Evolutionary conservation across 92 coral and sea anemone genomes (phyloP).

Genomic region (Pocillopora grandis): DNA sequence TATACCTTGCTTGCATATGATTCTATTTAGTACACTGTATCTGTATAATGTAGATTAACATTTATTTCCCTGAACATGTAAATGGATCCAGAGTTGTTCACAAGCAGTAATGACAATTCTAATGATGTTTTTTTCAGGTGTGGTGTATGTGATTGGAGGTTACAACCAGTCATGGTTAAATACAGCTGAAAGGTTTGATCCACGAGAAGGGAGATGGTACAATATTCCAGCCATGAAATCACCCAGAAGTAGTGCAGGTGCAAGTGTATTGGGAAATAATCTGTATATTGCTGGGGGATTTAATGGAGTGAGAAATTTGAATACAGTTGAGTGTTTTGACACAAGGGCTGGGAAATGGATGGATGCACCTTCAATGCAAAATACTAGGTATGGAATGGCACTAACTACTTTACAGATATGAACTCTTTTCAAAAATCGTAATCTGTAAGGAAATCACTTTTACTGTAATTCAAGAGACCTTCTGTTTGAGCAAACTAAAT

Average conservation of each 20-base stretch:
- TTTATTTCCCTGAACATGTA: no score
- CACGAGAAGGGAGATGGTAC: conserved; percentile 81
- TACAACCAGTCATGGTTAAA: conserved; percentile 66
- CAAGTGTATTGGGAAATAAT: conserved; percentile 54
- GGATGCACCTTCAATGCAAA: conserved; percentile 62
- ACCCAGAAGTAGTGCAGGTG: conserved; percentile 71
- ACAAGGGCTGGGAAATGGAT: conserved; percentile 66
- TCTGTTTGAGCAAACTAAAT: no score
- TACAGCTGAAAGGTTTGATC: conserved; percentile 76
- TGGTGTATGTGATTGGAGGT: conserved; percentile 79
- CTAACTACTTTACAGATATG: conserved; percentile 43
- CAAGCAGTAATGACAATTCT: no score
- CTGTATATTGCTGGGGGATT: conserved; percentile 74
- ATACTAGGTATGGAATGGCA: conserved; percentile 75
- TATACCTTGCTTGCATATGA: no score
- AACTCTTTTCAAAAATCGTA: neutral
- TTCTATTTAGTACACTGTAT: no score
- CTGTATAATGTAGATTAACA: no score
- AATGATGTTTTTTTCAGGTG: conserved; percentile 36
- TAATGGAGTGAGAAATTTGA: conserved; percentile 73
- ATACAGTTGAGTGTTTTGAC: conserved; percentile 66
- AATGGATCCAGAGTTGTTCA: no score
- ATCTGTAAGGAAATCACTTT: no score
- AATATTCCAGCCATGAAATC: conserved; percentile 49
- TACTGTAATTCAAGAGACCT: neutral